Base-by-base conservation (phyloP, 1,140 invertebrate genomes). In the Melanaphis sacchari region DNA sequence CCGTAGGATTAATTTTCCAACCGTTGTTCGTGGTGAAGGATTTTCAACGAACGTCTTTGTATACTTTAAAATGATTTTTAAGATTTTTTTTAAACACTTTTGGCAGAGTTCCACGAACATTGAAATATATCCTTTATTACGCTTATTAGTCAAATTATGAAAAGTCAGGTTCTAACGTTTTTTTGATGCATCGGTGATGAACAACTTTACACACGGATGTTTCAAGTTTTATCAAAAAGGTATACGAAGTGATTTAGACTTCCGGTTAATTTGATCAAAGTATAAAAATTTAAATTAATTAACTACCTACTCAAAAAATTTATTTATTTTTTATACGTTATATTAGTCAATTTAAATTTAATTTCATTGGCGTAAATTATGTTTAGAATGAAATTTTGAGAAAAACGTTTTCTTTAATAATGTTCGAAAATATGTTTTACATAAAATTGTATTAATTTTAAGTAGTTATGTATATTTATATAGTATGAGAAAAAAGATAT, bases 61-160 rank as follows among this genome's bases (percentile, higher is more conserved):
- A 38, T 87, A 52, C 59, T 66, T 18, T 41, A 90, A 90, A 66
- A 90, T 40, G 54, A 90, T 90, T 38, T 66, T 41, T 59, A 90
- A 11, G n/a, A n/a, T 59, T 59, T 66, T 66, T 41, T 90, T 41
- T 59, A 90, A 90, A 59, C 54, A 41, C 89, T 66, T 26, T 90
- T 90, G 89, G 89, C 89, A 41, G 38, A 18, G 26, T 90, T 54
- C 89, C 52, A 90, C 0, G 36, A 21, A 59, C 52, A 41, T 43
- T 66, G 89, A 90, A 59, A 90, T 66, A 90, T 66, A 66, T 66
- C 89, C 38, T 66, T 41, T 41, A 59, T 90, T 90, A 82, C 81
- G 81, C 66, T 93, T 93, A 93, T 93, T 93, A 93, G 91, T 85
- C 91, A 85, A 93, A 93, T 93, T 93, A 93, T 31, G 46, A 93